Conservation (phyloP, 2,113 vertebrate species). For the Thermophis baileyi region DNA sequence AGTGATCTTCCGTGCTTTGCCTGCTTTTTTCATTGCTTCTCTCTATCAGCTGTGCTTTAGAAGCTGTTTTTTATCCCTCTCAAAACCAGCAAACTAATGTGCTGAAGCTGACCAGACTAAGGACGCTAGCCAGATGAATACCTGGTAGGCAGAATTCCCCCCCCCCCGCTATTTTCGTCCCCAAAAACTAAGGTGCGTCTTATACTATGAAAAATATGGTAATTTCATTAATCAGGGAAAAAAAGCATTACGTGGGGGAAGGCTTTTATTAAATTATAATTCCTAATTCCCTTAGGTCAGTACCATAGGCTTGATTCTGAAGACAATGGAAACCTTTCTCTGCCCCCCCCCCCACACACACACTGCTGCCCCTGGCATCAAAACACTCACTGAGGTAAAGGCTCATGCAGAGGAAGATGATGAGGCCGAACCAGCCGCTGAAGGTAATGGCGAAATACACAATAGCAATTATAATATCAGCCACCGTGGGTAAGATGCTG, state of each 20-base stretch:
- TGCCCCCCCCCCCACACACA: background rate
- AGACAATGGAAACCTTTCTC: background rate
- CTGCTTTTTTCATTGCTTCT: too few relatives aligned
- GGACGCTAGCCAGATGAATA: too few relatives aligned
- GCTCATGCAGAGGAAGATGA: constrained; percentile 92
- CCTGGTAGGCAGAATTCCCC: too few relatives aligned
- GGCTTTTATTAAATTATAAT: background rate
- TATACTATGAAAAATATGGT: too few relatives aligned
- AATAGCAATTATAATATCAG: constrained; percentile 90
- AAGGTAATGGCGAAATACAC: constrained; percentile 89
- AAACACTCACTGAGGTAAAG: constrained; percentile 90
- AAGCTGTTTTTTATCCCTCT: too few relatives aligned
- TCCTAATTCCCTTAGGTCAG: background rate
- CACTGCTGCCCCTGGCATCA: fast-evolving
- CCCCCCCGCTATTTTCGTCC: too few relatives aligned
- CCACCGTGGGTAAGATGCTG: constrained; percentile 90
- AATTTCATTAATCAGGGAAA: background rate
- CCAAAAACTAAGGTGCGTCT: too few relatives aligned
- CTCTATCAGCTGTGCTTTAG: too few relatives aligned
- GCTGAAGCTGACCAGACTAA: too few relatives aligned
- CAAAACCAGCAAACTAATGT: too few relatives aligned
- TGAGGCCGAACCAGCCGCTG: constrained; percentile 96
- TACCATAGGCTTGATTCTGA: background rate
- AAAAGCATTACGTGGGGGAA: background rate
- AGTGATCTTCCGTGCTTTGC: too few relatives aligned